Percentiles rank a stretch among this genome's conserved stretches.
phyloP scores from a whole-genome alignment of 2,888 invertebrate species.

The Spisula solida region DNA sequence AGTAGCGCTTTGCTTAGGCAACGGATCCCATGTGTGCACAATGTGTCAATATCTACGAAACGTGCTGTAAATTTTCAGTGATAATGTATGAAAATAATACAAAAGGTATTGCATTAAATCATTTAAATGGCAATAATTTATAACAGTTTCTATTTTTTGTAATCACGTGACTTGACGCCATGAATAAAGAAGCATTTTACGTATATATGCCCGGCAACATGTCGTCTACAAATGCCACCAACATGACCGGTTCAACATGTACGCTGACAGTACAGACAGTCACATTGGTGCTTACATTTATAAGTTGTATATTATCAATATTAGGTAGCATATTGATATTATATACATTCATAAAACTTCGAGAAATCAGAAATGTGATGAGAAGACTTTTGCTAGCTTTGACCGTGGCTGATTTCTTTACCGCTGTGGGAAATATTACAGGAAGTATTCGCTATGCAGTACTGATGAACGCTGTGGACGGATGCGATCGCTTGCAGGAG shows the following conservation, averaged over 20 bases:
- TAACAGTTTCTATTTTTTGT: too few relatives aligned
- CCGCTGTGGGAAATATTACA: constrained; percentile 39
- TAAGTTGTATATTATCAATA: constrained; percentile 43
- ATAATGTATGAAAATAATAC: too few relatives aligned
- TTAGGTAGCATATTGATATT: constrained; percentile 42
- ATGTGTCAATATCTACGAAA: too few relatives aligned
- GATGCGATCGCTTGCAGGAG: constrained; percentile 10
- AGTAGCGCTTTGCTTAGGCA: too few relatives aligned
- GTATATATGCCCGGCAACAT: background rate
- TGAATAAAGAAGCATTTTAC: too few relatives aligned
- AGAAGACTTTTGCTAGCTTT: constrained; percentile 32
- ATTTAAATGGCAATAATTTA: too few relatives aligned
- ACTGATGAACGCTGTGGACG: background rate
- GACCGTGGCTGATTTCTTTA: constrained; percentile 46
- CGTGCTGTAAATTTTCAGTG: too few relatives aligned
- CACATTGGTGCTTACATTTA: constrained; percentile 16
- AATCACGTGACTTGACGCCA: too few relatives aligned
- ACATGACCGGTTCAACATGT: background rate
- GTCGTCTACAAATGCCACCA: background rate
- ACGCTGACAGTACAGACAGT: background rate
- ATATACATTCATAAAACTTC: constrained; percentile 32
- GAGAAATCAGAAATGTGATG: constrained; percentile 42
- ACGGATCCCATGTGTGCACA: too few relatives aligned
- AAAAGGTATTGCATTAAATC: too few relatives aligned
- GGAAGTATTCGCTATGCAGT: constrained; percentile 36